Percentiles rank a stretch among this genome's conserved stretches.
Evolutionary conservation across 2,113 vertebrate genomes (phyloP).

Genomic region (Neofelis nebulosa): DNA sequence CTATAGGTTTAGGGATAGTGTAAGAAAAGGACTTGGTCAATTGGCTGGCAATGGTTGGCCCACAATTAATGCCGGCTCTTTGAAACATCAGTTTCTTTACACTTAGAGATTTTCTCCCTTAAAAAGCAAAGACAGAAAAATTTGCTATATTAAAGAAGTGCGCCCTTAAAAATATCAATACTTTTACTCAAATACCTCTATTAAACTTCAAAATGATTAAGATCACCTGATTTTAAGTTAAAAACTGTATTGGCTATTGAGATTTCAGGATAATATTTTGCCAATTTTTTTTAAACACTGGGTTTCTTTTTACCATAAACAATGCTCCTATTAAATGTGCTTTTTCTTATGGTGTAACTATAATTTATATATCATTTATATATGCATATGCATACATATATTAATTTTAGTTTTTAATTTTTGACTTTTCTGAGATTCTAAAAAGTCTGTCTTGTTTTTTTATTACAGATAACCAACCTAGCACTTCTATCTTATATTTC

Average conservation of each 20-base stretch:
- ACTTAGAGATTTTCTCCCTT: neutral
- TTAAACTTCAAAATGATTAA: neutral
- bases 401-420: constrained; percentile 37
- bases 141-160: neutral
- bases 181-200: neutral
- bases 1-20: neutral
- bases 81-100: neutral
- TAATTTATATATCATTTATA: neutral
- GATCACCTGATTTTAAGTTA: constrained; percentile 23
- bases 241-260: neutral
- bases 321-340: neutral
- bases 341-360: neutral
- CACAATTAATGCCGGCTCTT: neutral
- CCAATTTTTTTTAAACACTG: neutral
- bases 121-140: neutral
- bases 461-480: neutral
- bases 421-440: constrained; percentile 16
- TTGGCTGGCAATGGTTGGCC: neutral
- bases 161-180: neutral
- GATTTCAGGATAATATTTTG: neutral
- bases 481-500: neutral
- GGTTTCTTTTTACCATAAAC: neutral
- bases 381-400: neutral
- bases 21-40: neutral
- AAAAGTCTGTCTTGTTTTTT: neutral